A percentile compares a stretch with the other conserved stretches of the same genome.
Evolutionary conservation across 2,797 vertebrate genomes (phyloP).

Genomic region (Siniperca obscura): DNA sequence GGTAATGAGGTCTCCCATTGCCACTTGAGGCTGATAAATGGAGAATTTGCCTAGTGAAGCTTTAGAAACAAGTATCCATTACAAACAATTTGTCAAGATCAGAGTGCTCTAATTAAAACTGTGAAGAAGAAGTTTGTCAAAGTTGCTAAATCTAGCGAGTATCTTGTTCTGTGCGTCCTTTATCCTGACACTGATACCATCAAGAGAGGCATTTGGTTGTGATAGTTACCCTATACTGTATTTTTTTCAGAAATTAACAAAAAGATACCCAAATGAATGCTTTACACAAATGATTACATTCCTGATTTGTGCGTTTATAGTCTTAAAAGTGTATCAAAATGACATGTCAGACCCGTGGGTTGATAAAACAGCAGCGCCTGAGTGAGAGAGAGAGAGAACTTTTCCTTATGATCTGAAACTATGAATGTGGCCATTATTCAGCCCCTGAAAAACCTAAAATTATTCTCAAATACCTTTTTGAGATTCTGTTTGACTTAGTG

Average conservation of each 20-base stretch:
- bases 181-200: slow-evolving; percentile 2
- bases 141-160: slow-evolving; percentile 29
- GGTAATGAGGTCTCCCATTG: background rate
- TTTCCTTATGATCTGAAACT: slow-evolving; percentile 19
- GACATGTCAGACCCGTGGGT: slow-evolving; percentile 40
- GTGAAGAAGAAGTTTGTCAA: background rate
- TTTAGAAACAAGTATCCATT: slow-evolving; percentile 15
- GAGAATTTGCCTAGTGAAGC: slow-evolving; percentile 7
- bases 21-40: slow-evolving; percentile 5
- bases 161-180: slow-evolving; percentile 5
- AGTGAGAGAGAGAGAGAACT: slow-evolving; percentile 41
- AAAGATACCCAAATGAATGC: slow-evolving; percentile 43
- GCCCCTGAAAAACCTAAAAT: slow-evolving; percentile 14
- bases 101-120: slow-evolving; percentile 15
- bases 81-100: background rate
- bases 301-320: slow-evolving; percentile 62
- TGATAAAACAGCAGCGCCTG: slow-evolving; percentile 42
- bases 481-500: slow-evolving; percentile 31
- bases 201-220: slow-evolving; percentile 45
- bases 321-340: slow-evolving; percentile 62
- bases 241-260: slow-evolving; percentile 29
- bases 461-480: slow-evolving; percentile 20
- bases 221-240: background rate
- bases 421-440: slow-evolving; percentile 7
- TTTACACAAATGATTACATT: slow-evolving; percentile 64